phyloP scores from a whole-genome alignment of 23 tunicate genomes.

The Styela plicata region DNA sequence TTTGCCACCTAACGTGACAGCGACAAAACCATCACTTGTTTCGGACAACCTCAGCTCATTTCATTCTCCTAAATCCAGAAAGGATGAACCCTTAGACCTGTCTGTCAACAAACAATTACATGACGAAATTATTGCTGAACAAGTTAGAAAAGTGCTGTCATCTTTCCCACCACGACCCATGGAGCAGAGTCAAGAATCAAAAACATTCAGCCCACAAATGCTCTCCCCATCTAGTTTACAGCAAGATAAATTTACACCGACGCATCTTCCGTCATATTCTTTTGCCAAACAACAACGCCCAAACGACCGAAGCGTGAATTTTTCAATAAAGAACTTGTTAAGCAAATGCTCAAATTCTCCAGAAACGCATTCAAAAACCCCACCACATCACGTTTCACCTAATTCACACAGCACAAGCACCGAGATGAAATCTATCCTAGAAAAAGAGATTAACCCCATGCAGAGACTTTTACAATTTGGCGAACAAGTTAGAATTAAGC shows the following conservation, averaged over 20 bases:
- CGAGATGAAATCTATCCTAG: not conserved
- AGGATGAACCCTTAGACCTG: not conserved
- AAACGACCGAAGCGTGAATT: not conserved
- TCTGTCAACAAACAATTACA: not conserved
- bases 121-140: not conserved
- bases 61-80: not conserved
- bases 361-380: not conserved
- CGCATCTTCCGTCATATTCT: not conserved
- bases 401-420: not conserved
- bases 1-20: not conserved
- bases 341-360: not conserved
- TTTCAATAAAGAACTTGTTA: not conserved
- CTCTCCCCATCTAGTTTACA: not conserved
- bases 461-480: not conserved
- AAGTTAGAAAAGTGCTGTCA: not conserved
- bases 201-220: not conserved
- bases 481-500: not conserved
- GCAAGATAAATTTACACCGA: not conserved
- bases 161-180: not conserved
- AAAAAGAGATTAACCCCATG: not conserved
- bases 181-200: not conserved
- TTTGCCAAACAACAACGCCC: not conserved
- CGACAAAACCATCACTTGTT: not conserved
- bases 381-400: not conserved
- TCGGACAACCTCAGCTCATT: not conserved